Percentiles rank a stretch among this genome's conserved stretches.
phyloP scores from a whole-genome alignment of 2,113 vertebrate species.

The Polyodon spathula region DNA sequence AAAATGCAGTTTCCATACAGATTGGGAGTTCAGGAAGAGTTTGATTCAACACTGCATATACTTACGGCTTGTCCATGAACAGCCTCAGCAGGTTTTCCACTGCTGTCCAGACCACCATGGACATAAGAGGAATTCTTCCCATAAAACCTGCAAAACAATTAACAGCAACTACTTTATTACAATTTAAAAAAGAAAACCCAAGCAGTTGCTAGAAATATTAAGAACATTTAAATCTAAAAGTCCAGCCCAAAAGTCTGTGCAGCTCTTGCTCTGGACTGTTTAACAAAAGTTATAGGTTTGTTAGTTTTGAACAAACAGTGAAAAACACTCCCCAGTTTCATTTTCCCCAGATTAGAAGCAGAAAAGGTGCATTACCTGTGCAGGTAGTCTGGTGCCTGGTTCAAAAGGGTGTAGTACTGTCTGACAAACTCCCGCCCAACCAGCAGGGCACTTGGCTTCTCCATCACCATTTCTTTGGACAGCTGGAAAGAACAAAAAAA shows the following conservation, averaged over 20 bases:
- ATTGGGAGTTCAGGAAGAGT: not conserved
- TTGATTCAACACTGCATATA: not conserved
- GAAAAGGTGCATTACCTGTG: slow-evolving; percentile 66
- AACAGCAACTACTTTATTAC: no score
- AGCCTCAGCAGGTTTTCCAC: slow-evolving; percentile 86
- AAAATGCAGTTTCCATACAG: not conserved
- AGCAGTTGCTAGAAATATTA: no score
- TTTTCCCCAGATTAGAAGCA: no score
- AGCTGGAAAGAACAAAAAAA: slow-evolving; percentile 62
- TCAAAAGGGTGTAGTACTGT: slow-evolving; percentile 96
- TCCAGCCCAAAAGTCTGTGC: no score
- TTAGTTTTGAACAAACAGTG: no score
- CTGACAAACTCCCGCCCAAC: slow-evolving; percentile 99
- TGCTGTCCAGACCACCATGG: slow-evolving; percentile 87
- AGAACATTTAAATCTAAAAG: no score
- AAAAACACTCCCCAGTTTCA: no score
- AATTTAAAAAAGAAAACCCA: no score
- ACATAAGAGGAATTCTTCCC: slow-evolving; percentile 97
- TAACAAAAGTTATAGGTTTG: no score
- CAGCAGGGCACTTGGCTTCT: slow-evolving; percentile 99
- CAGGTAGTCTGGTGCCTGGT: slow-evolving; percentile 93
- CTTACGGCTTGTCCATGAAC: slow-evolving; percentile 92
- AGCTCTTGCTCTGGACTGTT: no score
- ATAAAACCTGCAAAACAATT: slow-evolving; percentile 70
- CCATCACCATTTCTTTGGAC: slow-evolving; percentile 99